phyloP scores from a whole-genome alignment of 2,113 vertebrate species.

The Glaucidium brasilianum region DNA sequence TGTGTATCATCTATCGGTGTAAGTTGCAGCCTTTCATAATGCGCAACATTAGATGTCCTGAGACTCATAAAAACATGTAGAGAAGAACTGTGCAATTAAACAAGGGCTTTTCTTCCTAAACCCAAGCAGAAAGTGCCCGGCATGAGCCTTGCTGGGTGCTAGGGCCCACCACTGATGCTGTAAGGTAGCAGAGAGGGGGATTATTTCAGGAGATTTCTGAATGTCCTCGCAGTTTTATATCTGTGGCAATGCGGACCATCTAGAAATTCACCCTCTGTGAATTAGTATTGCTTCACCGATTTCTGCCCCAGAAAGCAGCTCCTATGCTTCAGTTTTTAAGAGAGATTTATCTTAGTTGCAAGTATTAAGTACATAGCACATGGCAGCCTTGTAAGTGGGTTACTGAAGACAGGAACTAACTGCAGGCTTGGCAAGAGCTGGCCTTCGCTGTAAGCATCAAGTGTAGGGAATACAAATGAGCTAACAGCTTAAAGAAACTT shows the following conservation, averaged over 20 bases:
- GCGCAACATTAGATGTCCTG: neutral
- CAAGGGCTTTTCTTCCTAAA: neutral
- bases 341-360: neutral
- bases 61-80: neutral
- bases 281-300: neutral
- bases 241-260: neutral
- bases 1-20: neutral
- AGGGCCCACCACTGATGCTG: neutral
- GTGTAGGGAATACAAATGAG: neutral
- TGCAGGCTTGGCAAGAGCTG: neutral
- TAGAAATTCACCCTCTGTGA: neutral
- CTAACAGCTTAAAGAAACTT: neutral
- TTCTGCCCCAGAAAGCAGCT: neutral
- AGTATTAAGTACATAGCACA: neutral
- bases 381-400: neutral
- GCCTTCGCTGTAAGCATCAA: neutral
- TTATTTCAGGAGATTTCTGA: neutral
- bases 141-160: neutral
- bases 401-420: neutral
- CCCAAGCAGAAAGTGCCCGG: neutral
- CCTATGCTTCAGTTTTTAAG: neutral
- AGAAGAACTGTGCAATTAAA: neutral
- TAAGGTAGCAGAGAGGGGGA: neutral
- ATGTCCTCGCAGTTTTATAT: neutral
- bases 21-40: neutral